Percentiles rank a stretch among this genome's conserved stretches.
These are phyloP conservation scores for Malurus cyaneus DNA, from an alignment of 2,113 vertebrate genomes.

Conservation along the genomic window DNA sequence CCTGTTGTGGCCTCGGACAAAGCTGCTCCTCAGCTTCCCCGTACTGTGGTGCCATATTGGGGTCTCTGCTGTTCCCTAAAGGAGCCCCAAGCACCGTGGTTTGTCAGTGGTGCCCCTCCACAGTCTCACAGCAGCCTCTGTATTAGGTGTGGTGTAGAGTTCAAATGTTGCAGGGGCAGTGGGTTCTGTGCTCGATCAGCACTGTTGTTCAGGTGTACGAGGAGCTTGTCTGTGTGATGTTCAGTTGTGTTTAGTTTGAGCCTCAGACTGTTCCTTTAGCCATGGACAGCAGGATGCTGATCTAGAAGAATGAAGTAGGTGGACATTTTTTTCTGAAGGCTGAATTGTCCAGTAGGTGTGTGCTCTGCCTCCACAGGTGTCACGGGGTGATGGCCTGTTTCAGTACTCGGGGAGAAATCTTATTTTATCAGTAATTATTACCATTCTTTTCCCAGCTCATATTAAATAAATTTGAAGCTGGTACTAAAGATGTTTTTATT, in stretches of 20 bases:
- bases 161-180: background rate
- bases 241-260: background rate
- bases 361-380: background rate
- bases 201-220: background rate
- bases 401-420: background rate
- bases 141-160: background rate
- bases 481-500: background rate
- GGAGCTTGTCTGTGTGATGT: background rate
- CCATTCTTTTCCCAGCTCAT: background rate
- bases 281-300: background rate
- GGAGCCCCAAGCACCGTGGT: background rate
- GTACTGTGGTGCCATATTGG: background rate
- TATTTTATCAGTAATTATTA: background rate
- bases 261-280: background rate
- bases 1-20: accelerated
- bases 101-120: background rate
- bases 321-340: background rate
- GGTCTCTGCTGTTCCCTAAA: background rate
- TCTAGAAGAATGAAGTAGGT: background rate
- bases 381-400: background rate
- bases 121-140: background rate
- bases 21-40: background rate
- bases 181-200: background rate
- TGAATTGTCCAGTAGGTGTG: accelerated
- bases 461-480: background rate